phyloP scores from a whole-genome alignment of 2,797 vertebrate species.

The Euphonia xanthogaster region DNA sequence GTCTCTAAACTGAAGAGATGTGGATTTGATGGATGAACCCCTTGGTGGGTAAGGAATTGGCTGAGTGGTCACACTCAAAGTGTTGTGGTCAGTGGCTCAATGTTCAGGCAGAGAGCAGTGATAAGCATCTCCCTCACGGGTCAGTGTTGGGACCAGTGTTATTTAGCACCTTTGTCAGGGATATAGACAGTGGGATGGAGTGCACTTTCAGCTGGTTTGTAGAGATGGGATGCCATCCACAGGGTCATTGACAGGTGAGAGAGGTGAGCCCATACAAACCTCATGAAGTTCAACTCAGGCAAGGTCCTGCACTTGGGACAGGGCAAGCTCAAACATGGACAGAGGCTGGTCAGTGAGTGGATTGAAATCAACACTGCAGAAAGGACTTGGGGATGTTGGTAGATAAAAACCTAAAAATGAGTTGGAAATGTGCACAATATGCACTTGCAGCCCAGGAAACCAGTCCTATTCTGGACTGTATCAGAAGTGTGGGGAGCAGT shows the following conservation, averaged over 20 bases:
- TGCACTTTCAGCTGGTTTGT: not conserved
- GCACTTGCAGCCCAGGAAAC: accelerated
- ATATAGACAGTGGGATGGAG: not conserved
- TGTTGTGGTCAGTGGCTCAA: not conserved
- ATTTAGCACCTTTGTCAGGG: not conserved
- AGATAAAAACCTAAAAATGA: not conserved
- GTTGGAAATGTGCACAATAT: not conserved
- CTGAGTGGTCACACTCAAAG: not conserved
- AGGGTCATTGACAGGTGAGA: not conserved
- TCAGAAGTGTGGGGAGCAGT: not conserved
- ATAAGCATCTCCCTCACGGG: not conserved
- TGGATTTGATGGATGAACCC: not conserved
- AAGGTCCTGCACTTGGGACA: not conserved
- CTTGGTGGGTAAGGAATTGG: not conserved
- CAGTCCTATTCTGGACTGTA: not conserved
- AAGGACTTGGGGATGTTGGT: not conserved
- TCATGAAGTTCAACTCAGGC: not conserved
- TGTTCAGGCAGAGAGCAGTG: not conserved
- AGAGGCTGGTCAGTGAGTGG: not conserved
- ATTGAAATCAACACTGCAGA: not conserved
- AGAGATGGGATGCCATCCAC: not conserved
- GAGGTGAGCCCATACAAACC: not conserved
- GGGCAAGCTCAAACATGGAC: too few species aligned
- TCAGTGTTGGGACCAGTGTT: accelerated
- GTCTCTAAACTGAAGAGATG: not conserved